Percentiles rank a stretch among this genome's conserved stretches.
phyloP scores from a whole-genome alignment of 2,797 vertebrate genomes.

The Gymnoscopelus braueri region DNA sequence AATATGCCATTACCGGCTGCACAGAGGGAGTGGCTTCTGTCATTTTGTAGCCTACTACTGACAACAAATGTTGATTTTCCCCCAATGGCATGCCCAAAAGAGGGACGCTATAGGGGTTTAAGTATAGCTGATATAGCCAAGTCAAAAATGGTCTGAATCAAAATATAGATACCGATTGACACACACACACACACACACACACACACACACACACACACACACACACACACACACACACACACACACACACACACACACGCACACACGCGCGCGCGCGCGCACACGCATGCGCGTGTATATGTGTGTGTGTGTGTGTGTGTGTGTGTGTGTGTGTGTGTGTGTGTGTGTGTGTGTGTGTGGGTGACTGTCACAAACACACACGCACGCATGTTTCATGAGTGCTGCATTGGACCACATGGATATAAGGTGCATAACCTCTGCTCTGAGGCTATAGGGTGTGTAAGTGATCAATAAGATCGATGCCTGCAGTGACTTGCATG shows the following conservation, averaged over 20 bases:
- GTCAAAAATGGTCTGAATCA: neutral
- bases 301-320: too few relatives aligned
- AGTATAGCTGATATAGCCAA: too few relatives aligned
- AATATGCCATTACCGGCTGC: constrained; percentile 26
- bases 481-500: constrained; percentile 18
- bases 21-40: constrained; percentile 69
- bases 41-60: neutral
- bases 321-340: too few relatives aligned
- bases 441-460: constrained; percentile 19
- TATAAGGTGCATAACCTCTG: neutral
- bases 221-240: constrained; percentile 10
- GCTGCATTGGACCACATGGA: constrained; percentile 2
- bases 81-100: too few relatives aligned
- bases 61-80: constrained; percentile 6
- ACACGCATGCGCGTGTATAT: too few relatives aligned
- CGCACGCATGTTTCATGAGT: constrained; percentile 8
- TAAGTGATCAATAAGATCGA: constrained; percentile 25
- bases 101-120: too few relatives aligned
- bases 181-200: constrained; percentile 16
- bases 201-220: constrained; percentile 6
- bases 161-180: neutral
- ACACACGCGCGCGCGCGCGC: neutral
- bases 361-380: neutral
- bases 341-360: too few relatives aligned
- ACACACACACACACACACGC: constrained; percentile 1